Evolutionary conservation across 2,888 invertebrate genomes (phyloP).

Genomic region (Falcaria lacertinaria): DNA sequence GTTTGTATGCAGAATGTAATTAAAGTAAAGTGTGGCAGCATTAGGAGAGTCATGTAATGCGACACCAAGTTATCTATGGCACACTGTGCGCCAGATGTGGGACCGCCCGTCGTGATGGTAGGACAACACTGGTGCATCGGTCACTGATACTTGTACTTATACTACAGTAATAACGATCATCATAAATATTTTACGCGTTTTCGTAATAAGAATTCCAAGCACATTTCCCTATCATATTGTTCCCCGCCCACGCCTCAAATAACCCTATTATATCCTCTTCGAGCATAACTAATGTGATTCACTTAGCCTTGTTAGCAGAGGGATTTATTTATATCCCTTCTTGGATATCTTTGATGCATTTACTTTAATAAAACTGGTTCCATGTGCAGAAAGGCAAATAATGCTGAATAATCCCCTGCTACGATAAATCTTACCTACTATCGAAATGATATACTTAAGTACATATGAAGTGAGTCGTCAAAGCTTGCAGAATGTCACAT

Average conservation of each 20-base stretch:
- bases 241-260: not conserved
- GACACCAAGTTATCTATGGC: slow-evolving; percentile 15
- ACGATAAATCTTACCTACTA: not conserved
- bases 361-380: not conserved
- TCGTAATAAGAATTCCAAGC: slow-evolving; percentile 1
- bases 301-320: not conserved
- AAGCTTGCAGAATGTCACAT: no score
- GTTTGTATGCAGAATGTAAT: not conserved
- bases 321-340: not conserved
- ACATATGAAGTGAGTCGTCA: not conserved
- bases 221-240: slow-evolving; percentile 2
- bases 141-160: slow-evolving; percentile 1
- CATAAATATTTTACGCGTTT: slow-evolving; percentile 3
- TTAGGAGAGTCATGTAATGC: slow-evolving; percentile 18
- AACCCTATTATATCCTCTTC: not conserved
- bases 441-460: no score
- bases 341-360: not conserved
- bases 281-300: not conserved
- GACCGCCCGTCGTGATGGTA: slow-evolving; percentile 21
- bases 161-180: not conserved
- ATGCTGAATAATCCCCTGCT: not conserved
- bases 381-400: not conserved
- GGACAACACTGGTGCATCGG: slow-evolving; percentile 1
- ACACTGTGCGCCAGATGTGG: slow-evolving; percentile 3
- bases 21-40: slow-evolving; percentile 1